Percentiles rank a stretch among this genome's conserved stretches.
phyloP scores from a whole-genome alignment of 2,888 invertebrate species.

The Drosophila pseudotakahashii region DNA sequence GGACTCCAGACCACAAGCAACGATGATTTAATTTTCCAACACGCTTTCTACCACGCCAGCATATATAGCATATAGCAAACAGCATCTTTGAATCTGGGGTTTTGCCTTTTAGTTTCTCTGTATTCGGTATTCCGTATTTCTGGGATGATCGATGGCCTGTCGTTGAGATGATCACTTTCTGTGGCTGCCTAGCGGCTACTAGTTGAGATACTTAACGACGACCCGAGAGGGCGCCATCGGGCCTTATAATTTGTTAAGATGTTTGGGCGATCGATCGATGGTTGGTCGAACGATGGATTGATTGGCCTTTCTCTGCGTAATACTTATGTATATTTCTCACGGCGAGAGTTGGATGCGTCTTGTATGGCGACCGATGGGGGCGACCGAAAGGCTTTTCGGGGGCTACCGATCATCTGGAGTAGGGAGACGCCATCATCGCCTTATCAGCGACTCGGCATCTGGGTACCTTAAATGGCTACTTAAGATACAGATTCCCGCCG shows the following conservation, averaged over 20 bases:
- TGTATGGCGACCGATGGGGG: constrained; percentile 57
- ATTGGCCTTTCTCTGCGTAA: constrained; percentile 53
- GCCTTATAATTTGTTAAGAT: constrained; percentile 77
- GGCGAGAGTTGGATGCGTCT: constrained; percentile 48
- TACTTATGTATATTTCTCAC: constrained; percentile 69
- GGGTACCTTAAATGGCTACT: constrained; percentile 74
- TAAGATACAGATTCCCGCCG: constrained; percentile 66
- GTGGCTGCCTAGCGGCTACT: constrained; percentile 80
- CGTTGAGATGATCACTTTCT: constrained; percentile 78
- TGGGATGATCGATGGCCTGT: constrained; percentile 79
- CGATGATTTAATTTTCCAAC: constrained; percentile 81
- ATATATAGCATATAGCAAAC: constrained; percentile 56
- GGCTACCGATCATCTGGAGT: constrained; percentile 57
- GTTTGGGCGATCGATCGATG: constrained; percentile 57
- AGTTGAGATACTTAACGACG: constrained; percentile 77
- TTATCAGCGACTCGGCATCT: constrained; percentile 75
- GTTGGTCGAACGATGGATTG: constrained; percentile 55
- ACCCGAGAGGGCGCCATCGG: constrained; percentile 35
- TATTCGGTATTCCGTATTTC: constrained; percentile 8
- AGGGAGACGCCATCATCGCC: constrained; percentile 40
- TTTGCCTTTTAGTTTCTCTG: neutral
- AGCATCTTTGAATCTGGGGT: constrained; percentile 14
- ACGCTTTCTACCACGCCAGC: constrained; percentile 74
- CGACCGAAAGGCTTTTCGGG: constrained; percentile 50
- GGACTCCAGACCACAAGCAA: constrained; percentile 50